Evolutionary conservation across 1,140 invertebrate genomes (phyloP).

Genomic region (Macrobrachium nipponense): DNA sequence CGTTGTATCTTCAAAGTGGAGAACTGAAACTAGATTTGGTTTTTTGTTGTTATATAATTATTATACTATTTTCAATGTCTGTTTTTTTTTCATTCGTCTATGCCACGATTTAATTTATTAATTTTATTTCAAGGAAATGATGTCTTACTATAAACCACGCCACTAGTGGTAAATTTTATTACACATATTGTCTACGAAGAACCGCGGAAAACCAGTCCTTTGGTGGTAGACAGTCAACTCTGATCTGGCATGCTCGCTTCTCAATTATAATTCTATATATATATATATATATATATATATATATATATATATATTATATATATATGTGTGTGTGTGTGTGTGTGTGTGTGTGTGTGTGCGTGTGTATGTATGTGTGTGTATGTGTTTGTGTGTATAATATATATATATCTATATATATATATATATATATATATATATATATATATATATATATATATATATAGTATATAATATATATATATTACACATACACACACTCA

Average conservation of each 20-base stretch:
- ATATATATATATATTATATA: slow-evolving; percentile 5
- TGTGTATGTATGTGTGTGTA: not conserved
- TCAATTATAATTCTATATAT: not conserved
- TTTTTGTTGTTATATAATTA: too few relatives aligned
- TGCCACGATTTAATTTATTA: too few relatives aligned
- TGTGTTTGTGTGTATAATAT: not conserved
- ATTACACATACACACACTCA: not conserved
- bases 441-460: slow-evolving; percentile 8
- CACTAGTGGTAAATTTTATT: too few relatives aligned
- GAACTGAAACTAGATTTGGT: too few relatives aligned
- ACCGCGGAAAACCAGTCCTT: too few relatives aligned
- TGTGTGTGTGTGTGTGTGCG: not conserved
- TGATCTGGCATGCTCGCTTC: too few relatives aligned
- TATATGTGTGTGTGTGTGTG: not conserved
- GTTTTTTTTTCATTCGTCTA: too few relatives aligned
- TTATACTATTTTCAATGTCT: too few relatives aligned
- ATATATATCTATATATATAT: not conserved
- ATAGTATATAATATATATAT: slow-evolving; percentile 15
- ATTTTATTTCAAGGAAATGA: too few relatives aligned
- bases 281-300: slow-evolving; percentile 11
- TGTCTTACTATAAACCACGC: too few relatives aligned
- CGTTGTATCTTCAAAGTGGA: too few relatives aligned
- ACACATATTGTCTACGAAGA: not conserved
- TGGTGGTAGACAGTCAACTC: too few relatives aligned
- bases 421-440: slow-evolving; percentile 11